Base-by-base conservation (phyloP, 2,888 invertebrate species). In the Patella ulyssiponensis region DNA sequence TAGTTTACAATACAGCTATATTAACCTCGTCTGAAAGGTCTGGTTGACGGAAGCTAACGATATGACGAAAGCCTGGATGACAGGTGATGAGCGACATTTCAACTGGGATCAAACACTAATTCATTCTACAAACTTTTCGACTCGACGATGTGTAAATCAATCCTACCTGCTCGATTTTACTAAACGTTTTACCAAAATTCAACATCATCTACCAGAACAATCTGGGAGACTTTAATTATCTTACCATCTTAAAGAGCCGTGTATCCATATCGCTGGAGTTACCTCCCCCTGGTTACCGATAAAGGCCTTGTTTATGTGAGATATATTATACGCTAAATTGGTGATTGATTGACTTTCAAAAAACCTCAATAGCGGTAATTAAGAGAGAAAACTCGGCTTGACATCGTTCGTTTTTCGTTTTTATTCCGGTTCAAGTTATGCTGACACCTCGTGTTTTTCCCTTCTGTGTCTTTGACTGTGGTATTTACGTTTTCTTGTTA, bases 301-400 rank as follows among this genome's bases (percentile, higher is more conserved):
- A 64, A 64, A 64, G 23, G 64, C 20, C 71, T n/a, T 44, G 53
- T 74, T 76, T 78, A 76, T 80, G 77, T 76, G 74, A 71, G 69
- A 75, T 51, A 75, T 73, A 77, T 80, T 80, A 77, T 77, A 77
- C 76, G 75, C 75, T 80, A 77, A 80, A 80, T 80, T 80, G 80
- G 44, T 77, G 77, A 76, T 72, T 58, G 77, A 80, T 77, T 71
- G 77, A 70, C 77, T 80, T 79, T 79, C 74, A 77, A 79, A 77
- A 79, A 77, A 79, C 72, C 71, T 72, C 74, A 53, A 79, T 72
- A 75, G 79, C 69, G 33, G 69, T 64, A 71, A 73, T 76, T 76
- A 64, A 54, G 72, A 58, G 72, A 72, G 58, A 23, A 20, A 72
- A 72, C 76, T n/a, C 73, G 71, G 76, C 76, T 56, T 56, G 76